Evolutionary conservation across 2,113 vertebrate genomes (phyloP), one percentile per base, ranked within the genome.

Genomic region (Brachyistius frenatus): DNA sequence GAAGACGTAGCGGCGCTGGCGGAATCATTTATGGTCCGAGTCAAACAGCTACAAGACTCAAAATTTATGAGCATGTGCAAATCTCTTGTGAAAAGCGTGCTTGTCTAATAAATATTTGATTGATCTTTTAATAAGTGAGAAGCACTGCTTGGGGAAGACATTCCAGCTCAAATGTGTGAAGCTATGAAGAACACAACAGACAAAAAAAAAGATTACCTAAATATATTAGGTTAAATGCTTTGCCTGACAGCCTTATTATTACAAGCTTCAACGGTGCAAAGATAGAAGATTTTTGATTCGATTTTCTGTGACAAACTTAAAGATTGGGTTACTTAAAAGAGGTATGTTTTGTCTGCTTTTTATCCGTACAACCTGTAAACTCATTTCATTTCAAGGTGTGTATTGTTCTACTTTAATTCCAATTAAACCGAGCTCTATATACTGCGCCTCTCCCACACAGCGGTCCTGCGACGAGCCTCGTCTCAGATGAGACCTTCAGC

Each of bases 41-140:
- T 68, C 47, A 70, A 84, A 73, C 6, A 16, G 62, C 68, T 10
- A 78, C 76, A 53, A 8, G 65, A 39, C 64, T 47, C 63, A 56
- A 72, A 80, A 88, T 84, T 31, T 15, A 58, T 67, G 79, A 75
- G 73, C 50, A 49, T n/a, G 80, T 76, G 52, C 2, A 2, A 61
- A 44, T 77, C 80, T 79, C 84, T 66, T 56, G 64, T 73, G 86
- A 80, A 44, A 80, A 9, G 31, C 0, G 5, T 6, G n/a, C 61
- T 63, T 77, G 81, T 86, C 67, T 56, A 73, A 85, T 91, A 81
- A 89, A 92, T 89, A 86, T 88, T 89, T 88, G 80, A 93, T 84
- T 41, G 65, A 88, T 91, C 71, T 60, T 77, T 90, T 78, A 90
- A 90, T 86, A 88, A 93, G 81, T 73, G 76, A 86, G 82, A 86